Evolutionary conservation across 2,113 vertebrate species (phyloP).

Genomic region (Onychorhynchus coronatus): DNA sequence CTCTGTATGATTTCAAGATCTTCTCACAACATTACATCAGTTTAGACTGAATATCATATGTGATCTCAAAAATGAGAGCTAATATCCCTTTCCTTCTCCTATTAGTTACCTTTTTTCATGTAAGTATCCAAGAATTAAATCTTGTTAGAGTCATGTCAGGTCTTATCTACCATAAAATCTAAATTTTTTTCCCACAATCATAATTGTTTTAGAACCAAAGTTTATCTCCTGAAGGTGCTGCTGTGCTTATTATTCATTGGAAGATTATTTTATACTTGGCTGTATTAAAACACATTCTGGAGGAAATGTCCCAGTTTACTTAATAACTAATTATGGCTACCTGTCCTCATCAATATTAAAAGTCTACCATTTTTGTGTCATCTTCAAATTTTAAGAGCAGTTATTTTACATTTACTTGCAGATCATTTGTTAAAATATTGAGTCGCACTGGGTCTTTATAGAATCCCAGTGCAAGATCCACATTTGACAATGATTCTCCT

Average conservation of each 20-base stretch:
- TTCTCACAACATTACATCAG: not conserved
- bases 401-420: not conserved
- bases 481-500: not conserved
- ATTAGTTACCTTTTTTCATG: accelerated
- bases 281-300: not conserved
- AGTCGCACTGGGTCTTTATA: not conserved
- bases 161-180: not conserved
- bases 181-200: not conserved
- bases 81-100: not conserved
- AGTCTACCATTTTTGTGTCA: not conserved
- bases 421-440: not conserved
- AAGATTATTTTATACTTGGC: not conserved
- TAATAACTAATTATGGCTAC: not conserved
- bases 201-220: not conserved
- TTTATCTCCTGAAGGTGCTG: not conserved
- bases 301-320: not conserved
- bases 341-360: not conserved
- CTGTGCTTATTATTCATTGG: not conserved
- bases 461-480: not conserved
- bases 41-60: not conserved
- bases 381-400: not conserved
- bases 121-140: not conserved
- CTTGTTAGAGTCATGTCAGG: not conserved
- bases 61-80: not conserved
- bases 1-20: not conserved